Base-by-base conservation (phyloP, 1,140 invertebrate genomes). In the Drosophila dunni region DNA sequence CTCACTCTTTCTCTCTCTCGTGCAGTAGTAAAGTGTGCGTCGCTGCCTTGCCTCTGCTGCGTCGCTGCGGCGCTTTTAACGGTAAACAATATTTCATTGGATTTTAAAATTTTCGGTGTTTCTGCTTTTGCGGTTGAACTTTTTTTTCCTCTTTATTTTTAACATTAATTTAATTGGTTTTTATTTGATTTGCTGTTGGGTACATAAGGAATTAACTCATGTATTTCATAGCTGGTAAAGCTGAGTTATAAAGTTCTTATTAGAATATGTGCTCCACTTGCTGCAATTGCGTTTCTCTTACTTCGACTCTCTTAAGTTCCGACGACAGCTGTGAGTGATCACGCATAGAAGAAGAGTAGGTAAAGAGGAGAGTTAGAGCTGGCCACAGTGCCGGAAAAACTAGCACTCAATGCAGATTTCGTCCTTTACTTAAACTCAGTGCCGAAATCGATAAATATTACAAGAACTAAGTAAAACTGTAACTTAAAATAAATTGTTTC, bases 51-150 rank as follows among this genome's bases (percentile, higher is more conserved):
- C 8, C 50, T 38, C 36, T 24, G 10, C 40, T 24, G 13, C 34
- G 53, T 57, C 53, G 29, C 48, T 11, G 11, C 53, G 34, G 7
- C 57, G 29, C 45, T 38, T 58, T 50, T 60, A 67, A 72, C 46
- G 54, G 42, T 72, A 85, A 84, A 85, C 60, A 79, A 79, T 80
- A 67, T 83, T 71, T 67, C 62, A 75, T 77, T 66, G 54, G 68
- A 11, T 72, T 65, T 66, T 65, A 46, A 38, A 46, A 38, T 69
- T 57, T 46, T 66, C 33, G 70, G 0, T 13, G 40, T 42, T 42
- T 42, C 40, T 42, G 3, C 7, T 66, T 65, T 66, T 72, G 46
- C 44, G 20, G 42, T 36, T 10, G 38, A 66, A 51, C 58, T 54
- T 44, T 69, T 77, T 60, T 61, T 45, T n/a, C 15, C 13, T 51